Conservation (phyloP, 2,888 invertebrate genomes). For the Drosophila sordidapex region DNA sequence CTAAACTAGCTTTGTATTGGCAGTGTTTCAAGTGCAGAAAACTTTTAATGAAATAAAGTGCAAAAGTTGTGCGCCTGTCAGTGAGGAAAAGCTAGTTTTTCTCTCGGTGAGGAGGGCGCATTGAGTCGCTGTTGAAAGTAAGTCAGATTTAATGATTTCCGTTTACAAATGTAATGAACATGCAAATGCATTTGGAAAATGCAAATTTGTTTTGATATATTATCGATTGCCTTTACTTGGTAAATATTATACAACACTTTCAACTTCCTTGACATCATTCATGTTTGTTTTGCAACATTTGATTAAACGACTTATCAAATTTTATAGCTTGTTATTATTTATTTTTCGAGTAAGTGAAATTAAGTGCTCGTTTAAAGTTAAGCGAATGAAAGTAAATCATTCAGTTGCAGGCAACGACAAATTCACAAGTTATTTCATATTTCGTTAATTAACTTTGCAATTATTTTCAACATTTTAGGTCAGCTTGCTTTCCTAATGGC, state of each 20-base stretch:
- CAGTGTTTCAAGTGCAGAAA: constrained; percentile 47
- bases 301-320: not conserved
- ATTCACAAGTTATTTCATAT: not conserved
- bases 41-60: constrained; percentile 48
- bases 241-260: not conserved
- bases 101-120: not conserved
- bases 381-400: not conserved
- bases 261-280: not conserved
- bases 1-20: constrained; percentile 41
- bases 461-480: not conserved
- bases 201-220: constrained; percentile 13
- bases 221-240: not conserved
- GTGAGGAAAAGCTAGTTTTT: not conserved
- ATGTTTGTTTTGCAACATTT: not conserved
- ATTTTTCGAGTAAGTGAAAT: not conserved
- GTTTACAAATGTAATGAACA: constrained; percentile 14
- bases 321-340: not conserved
- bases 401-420: no score
- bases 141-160: constrained; percentile 17
- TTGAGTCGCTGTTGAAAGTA: not conserved
- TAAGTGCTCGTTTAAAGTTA: no score
- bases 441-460: not conserved
- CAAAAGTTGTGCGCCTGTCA: constrained; percentile 8
- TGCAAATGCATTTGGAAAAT: constrained; percentile 3
- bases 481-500: not conserved